phyloP scores from a whole-genome alignment of 35 echinoderm and acorn worm species.

The Apostichopus japonicus region DNA sequence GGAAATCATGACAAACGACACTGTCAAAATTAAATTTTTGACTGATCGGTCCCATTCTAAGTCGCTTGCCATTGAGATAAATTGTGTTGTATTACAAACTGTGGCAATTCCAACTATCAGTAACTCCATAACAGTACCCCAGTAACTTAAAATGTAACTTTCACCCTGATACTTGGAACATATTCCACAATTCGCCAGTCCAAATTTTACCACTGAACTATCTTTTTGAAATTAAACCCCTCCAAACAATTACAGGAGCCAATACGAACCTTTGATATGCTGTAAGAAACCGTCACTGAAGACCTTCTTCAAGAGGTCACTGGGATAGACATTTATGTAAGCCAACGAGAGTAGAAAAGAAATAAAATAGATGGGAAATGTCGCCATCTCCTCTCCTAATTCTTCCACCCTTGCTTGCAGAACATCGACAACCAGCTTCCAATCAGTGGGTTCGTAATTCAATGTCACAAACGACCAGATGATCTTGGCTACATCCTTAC shows the following conservation, averaged over 20 bases:
- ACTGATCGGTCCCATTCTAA: too few species aligned
- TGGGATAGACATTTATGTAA: constrained; percentile 70
- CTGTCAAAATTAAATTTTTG: too few species aligned
- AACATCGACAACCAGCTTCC: constrained; percentile 23
- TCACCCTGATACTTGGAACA: too few species aligned
- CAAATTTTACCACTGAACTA: too few species aligned
- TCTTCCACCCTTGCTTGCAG: constrained; percentile 25
- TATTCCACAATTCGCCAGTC: too few species aligned
- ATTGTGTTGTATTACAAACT: too few species aligned
- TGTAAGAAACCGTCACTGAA: constrained; percentile 59
- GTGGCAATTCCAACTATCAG: too few species aligned
- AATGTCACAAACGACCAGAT: constrained; percentile 77
- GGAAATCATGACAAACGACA: too few species aligned
- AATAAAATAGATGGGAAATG: constrained; percentile 62
- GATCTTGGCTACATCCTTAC: constrained; percentile 76
- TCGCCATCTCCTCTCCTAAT: constrained; percentile 48
- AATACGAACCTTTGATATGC: constrained; percentile 54
- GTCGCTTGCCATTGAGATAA: too few species aligned
- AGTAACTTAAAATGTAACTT: too few species aligned
- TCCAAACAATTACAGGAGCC: neutral
- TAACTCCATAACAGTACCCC: too few species aligned
- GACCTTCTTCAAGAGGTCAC: constrained; percentile 55
- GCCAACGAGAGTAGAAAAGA: constrained; percentile 75
- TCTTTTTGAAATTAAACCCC: too few species aligned
- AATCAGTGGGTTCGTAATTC: constrained; percentile 60